phyloP scores from a whole-genome alignment of 2,797 vertebrate genomes.

The Parauchenoglanis ngamensis region DNA sequence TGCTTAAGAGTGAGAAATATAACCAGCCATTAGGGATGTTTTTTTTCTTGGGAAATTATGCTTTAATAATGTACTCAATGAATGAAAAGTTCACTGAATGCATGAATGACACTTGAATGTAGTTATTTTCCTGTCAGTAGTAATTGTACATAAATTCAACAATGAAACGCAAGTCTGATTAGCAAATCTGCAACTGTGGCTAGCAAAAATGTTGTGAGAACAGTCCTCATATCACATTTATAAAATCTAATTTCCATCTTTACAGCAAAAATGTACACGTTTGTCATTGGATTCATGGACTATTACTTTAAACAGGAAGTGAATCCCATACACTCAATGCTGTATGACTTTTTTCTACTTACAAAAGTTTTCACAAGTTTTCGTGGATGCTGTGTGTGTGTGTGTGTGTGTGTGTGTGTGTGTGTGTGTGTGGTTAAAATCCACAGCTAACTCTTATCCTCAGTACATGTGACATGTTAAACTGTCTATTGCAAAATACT shows the following conservation, averaged over 20 bases:
- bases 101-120: background rate
- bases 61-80: constrained; percentile 43
- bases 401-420: background rate
- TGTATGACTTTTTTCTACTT: constrained; percentile 29
- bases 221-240: background rate
- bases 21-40: background rate
- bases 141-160: background rate
- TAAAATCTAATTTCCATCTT: background rate
- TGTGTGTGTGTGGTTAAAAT: constrained; percentile 20
- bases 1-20: background rate
- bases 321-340: background rate
- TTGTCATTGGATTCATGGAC: background rate
- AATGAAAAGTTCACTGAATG: constrained; percentile 34
- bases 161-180: background rate
- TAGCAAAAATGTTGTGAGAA: background rate
- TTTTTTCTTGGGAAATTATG: constrained; percentile 19
- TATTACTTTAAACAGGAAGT: constrained; percentile 12
- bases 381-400: background rate
- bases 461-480: constrained; percentile 50
- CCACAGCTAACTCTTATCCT: constrained; percentile 29
- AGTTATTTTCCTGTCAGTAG: background rate
- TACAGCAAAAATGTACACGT: no score
- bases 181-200: background rate
- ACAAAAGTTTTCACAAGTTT: constrained; percentile 29
- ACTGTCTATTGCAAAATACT: constrained; percentile 55